phyloP scores from a whole-genome alignment of 53 echinoderm and acorn worm genomes.

The Temnopleurus reevesii region DNA sequence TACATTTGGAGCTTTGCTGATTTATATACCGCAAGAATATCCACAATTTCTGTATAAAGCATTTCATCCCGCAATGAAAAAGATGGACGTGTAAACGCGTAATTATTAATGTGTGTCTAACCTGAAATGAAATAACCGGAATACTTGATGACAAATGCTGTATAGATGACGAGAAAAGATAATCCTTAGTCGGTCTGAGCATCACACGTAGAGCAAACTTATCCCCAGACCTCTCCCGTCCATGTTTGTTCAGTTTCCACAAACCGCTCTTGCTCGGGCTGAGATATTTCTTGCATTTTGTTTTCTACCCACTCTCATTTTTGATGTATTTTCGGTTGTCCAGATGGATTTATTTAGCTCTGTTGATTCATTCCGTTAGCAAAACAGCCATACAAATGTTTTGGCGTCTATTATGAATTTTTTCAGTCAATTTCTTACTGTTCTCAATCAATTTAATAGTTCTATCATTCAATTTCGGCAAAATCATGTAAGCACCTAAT shows the following conservation, averaged over 20 bases:
- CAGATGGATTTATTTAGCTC: background rate
- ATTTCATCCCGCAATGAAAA: too few species aligned
- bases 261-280: background rate
- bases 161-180: conserved; percentile 20
- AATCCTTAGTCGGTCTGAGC: conserved; percentile 19
- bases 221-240: conserved; percentile 16
- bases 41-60: too few species aligned
- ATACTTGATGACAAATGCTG: conserved; percentile 24
- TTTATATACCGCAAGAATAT: too few species aligned
- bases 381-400: too few species aligned
- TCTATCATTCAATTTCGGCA: too few species aligned
- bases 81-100: too few species aligned
- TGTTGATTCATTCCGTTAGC: background rate
- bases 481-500: too few species aligned
- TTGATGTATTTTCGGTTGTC: background rate
- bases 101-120: too few species aligned
- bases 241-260: conserved; percentile 30
- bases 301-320: background rate
- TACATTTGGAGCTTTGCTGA: too few species aligned
- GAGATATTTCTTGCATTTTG: background rate
- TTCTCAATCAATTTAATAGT: too few species aligned
- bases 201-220: conserved; percentile 29
- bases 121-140: conserved; percentile 43
- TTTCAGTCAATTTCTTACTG: too few species aligned
- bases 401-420: too few species aligned